A percentile compares a stretch with the other conserved stretches of the same genome.
Conservation (phyloP, 2,888 invertebrate species). For the Athrips mouffetella region DNA sequence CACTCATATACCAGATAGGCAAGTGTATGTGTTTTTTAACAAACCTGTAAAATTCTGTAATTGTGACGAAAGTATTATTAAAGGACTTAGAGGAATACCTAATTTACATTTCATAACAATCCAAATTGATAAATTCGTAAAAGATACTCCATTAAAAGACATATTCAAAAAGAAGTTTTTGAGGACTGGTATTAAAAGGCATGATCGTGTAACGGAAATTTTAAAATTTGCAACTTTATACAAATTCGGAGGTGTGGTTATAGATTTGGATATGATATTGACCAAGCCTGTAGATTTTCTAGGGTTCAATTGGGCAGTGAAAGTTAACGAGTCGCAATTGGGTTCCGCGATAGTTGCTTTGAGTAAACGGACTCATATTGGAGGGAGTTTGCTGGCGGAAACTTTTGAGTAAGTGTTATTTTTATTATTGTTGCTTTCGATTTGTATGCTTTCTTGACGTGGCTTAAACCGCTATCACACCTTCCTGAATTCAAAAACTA, state of each 20-base stretch:
- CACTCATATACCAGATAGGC: constrained; percentile 3
- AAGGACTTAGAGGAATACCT: not conserved
- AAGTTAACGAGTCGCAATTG: not conserved
- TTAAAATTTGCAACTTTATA: constrained; percentile 21
- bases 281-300: constrained; percentile 9
- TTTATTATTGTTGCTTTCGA: not conserved
- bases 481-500: too few relatives aligned
- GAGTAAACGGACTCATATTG: not conserved
- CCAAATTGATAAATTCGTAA: constrained; percentile 15
- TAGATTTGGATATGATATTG: constrained; percentile 21
- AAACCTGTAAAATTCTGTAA: too few relatives aligned
- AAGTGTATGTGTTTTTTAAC: constrained; percentile 14
- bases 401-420: constrained; percentile 15
- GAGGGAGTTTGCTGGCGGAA: constrained; percentile 5
- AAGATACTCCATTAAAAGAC: constrained; percentile 17
- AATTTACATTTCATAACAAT: not conserved
- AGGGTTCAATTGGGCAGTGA: constrained; percentile 18
- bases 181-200: not conserved
- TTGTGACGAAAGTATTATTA: not conserved
- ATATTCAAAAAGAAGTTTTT: constrained; percentile 13
- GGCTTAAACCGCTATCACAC: too few relatives aligned
- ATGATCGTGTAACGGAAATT: constrained; percentile 13
- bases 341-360: constrained; percentile 17
- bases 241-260: constrained; percentile 19
- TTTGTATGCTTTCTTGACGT: too few relatives aligned